Base-by-base conservation (phyloP, 1,140 invertebrate genomes). In the Nixonia krombeini region DNA sequence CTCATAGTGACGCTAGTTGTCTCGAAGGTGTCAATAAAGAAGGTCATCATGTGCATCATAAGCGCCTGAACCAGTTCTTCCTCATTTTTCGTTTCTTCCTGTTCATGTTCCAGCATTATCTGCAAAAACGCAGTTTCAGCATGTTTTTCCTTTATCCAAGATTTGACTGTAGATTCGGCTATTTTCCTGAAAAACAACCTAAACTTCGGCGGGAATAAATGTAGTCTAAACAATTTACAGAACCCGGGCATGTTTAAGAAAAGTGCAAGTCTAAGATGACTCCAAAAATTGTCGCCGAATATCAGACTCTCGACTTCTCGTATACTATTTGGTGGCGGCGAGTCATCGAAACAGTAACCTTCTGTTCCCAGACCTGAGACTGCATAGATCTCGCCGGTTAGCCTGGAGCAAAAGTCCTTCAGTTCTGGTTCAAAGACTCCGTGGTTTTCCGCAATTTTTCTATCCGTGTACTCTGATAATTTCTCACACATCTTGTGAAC, bases 21-120 rank as follows among this genome's bases (percentile, higher is more conserved):
- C 7, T 76, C 74, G 15, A 31, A 69, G 0, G 37, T 68, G 10
- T 78, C 75, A 0, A 70, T 3, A 23, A 68, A 76, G 16, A 73
- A 74, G 0, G 64, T 37, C 0, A 67, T 10, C 23, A 74, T 44
- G 3, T 73, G 64, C 0, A 63, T 16, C 0, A 23, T n/a, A 2
- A 62, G 4, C 0, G 13, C 4, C 1, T 70, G 35, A n/a, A 23
- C 17, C 2, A 35, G 12, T 25, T 17, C 25, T 17, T 55, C 21
- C 0, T 21, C 18, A 35, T 55, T n/a, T 2, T 50, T n/a, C 4
- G 17, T 52, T 8, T 61, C 55, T 31, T 67, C 57, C 4, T 17
- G 37, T 42, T 65, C 57, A 8, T 59, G 46, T 1, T 67, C 63
- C 1, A 75, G 50, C 10, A 65, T 41, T 1, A 65, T 31, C 45